Percentiles rank a stretch among this genome's conserved stretches.
phyloP scores from a whole-genome alignment of 2,888 invertebrate species.

The Watsonalla cultraria region DNA sequence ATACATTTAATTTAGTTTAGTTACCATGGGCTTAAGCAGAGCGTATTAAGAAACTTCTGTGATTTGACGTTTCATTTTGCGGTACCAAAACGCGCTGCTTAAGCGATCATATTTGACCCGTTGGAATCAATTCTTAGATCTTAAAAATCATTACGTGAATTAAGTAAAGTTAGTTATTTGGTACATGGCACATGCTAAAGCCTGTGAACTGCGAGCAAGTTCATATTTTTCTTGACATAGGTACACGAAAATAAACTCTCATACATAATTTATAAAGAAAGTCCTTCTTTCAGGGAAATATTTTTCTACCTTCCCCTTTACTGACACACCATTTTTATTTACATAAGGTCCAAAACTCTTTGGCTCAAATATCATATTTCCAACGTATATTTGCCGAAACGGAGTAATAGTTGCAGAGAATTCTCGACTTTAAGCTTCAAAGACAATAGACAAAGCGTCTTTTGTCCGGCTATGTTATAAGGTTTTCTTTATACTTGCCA shows the following conservation, averaged over 20 bases:
- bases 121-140: too few relatives aligned
- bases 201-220: too few relatives aligned
- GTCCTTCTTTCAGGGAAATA: slow-evolving; percentile 41
- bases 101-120: too few relatives aligned
- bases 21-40: too few relatives aligned
- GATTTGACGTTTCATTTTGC: too few relatives aligned
- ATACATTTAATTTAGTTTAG: too few relatives aligned
- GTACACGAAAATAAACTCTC: slow-evolving; percentile 36
- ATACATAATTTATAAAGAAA: slow-evolving; percentile 39
- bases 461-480: slow-evolving; percentile 29
- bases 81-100: too few relatives aligned
- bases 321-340: slow-evolving; percentile 22
- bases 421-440: slow-evolving; percentile 29
- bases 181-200: not conserved
- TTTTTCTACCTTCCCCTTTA: slow-evolving; percentile 43
- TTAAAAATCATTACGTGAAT: too few relatives aligned
- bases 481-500: slow-evolving; percentile 14
- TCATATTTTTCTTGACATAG: slow-evolving; percentile 24
- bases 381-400: slow-evolving; percentile 15
- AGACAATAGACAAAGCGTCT: slow-evolving; percentile 42
- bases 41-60: too few relatives aligned
- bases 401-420: slow-evolving; percentile 21
- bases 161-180: too few relatives aligned
- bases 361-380: slow-evolving; percentile 18
- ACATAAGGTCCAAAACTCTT: slow-evolving; percentile 33